A percentile compares a stretch with the other conserved stretches of the same genome.
phyloP scores from a whole-genome alignment of 2,797 vertebrate species.

The Pyrocephalus nanus region DNA sequence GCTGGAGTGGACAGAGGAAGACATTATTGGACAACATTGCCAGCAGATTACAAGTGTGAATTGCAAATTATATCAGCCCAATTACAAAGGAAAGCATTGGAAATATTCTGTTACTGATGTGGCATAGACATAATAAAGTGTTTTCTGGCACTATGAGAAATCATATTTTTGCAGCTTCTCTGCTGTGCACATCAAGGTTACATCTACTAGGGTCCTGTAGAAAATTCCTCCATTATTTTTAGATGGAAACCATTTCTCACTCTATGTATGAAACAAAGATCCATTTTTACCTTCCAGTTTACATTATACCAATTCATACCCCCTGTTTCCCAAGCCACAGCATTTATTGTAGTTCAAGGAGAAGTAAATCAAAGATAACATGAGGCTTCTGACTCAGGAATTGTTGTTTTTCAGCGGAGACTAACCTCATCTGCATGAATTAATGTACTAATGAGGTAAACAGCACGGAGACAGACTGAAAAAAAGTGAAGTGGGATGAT shows the following conservation, averaged over 20 bases:
- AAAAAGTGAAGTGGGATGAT: constrained; percentile 1
- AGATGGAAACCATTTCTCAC: background rate
- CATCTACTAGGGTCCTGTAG: background rate
- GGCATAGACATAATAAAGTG: background rate
- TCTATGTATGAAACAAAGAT: background rate
- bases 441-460: constrained; percentile 63
- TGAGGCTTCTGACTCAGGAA: background rate
- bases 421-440: constrained; percentile 45
- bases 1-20: background rate
- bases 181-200: background rate
- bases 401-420: constrained; percentile 23
- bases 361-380: constrained; percentile 23
- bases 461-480: background rate
- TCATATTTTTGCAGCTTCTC: background rate
- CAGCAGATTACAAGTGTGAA: background rate
- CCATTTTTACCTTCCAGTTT: background rate
- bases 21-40: background rate
- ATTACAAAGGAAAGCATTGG: background rate
- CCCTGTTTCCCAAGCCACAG: background rate
- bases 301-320: background rate
- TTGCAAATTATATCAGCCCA: background rate
- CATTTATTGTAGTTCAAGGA: background rate
- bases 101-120: background rate
- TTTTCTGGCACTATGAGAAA: background rate
- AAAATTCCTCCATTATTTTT: background rate